Conservation (phyloP, 2,113 vertebrate species). For the Gnathonemus echidnorhynchus region DNA sequence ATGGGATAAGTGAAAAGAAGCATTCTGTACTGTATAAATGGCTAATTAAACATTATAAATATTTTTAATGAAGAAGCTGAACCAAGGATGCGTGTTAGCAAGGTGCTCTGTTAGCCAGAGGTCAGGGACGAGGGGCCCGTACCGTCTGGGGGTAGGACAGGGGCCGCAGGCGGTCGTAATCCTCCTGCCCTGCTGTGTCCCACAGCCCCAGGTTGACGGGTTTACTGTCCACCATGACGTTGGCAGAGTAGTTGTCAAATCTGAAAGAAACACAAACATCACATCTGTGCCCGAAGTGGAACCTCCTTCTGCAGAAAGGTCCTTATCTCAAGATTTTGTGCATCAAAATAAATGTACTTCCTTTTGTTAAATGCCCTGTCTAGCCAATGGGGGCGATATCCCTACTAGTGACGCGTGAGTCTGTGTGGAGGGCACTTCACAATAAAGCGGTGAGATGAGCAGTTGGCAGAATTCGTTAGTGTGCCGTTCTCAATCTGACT, state of each 20-base stretch:
- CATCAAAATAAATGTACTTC: not conserved
- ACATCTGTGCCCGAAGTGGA: not conserved
- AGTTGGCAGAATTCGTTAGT: not conserved
- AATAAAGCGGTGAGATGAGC: not conserved
- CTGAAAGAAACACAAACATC: constrained; percentile 39
- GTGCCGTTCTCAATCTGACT: not conserved
- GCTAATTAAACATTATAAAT: not conserved
- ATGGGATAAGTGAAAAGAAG: not conserved
- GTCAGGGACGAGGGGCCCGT: constrained; percentile 29
- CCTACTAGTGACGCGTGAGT: not conserved
- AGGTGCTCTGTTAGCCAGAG: not conserved
- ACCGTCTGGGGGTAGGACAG: constrained; percentile 86
- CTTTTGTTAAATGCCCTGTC: not conserved
- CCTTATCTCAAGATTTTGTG: not conserved
- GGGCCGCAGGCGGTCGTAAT: constrained; percentile 79
- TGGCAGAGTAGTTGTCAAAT: constrained; percentile 88
- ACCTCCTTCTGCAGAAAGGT: not conserved
- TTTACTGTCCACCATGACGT: constrained; percentile 89
- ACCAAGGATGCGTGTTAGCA: not conserved
- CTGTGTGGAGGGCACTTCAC: not conserved
- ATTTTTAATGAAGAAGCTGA: not conserved
- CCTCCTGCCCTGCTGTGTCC: constrained; percentile 86
- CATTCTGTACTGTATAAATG: not conserved
- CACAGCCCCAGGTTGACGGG: constrained; percentile 82
- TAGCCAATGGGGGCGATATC: not conserved